Base-by-base conservation (phyloP, 2,113 vertebrate genomes). In the Leptobrachium ailaonicum region DNA sequence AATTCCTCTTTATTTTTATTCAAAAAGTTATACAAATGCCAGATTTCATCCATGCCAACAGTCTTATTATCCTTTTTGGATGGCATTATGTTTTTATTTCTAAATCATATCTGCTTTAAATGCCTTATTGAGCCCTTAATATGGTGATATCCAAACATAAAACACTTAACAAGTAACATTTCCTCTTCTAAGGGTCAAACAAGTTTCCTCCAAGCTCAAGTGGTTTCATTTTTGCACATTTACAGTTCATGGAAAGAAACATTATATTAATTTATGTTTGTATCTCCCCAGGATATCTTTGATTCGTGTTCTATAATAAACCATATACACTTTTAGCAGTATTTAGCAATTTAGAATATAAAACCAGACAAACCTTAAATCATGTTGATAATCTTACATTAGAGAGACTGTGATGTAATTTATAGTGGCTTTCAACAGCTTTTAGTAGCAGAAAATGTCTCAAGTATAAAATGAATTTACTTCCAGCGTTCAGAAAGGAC, bases 381-480 rank as follows among this genome's bases (percentile, higher is more conserved):
- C 73, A 75, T n/a, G 47, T 66, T 50, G 45, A 20, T 66, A 40
- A 40, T 41, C n/a, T n/a, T 66, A 63, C 42, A 50, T 64, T 47
- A 20, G 64, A 53, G 53, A 67, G 41, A 53, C 32, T 47, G 20
- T 5, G 12, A 32, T 43, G 14, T 73, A 62, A 79, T 73, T 66
- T 79, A 72, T 64, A 69, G 71, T 45, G 8, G 47, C 45, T 73
- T 79, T 79, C 62, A 12, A 32, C 62, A 56, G 7, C 41, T 73
- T 73, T 40, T 56, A 79, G 77, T 66, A 79, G 77, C 77, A 53
- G 32, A 73, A 79, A 79, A 64, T 72, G 53, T 66, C 41, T 40
- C 4, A 53, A 58, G 45, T 72, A 44, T 79, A 60, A 79, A 64
- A 64, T 53, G 2, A 50, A 79, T 79, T 79, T 44, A 43, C 20